Base-by-base conservation (phyloP, 2,888 invertebrate species). In the Heteromyza rotundicornis region DNA sequence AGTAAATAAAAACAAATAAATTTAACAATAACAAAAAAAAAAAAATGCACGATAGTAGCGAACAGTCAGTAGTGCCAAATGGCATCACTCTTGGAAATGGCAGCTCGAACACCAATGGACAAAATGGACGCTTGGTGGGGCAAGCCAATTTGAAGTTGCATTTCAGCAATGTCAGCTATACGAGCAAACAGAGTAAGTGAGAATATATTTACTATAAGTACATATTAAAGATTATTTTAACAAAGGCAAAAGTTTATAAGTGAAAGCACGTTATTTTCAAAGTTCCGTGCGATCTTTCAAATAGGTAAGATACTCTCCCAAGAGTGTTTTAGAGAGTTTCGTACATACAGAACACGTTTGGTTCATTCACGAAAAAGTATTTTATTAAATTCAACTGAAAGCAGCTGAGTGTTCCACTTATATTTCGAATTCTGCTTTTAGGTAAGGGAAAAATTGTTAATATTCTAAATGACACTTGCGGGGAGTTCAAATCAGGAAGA, bases 401-500 rank as follows among this genome's bases (percentile, higher is more conserved):
- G 20, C 22, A 24, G 27, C 44, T 10, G n/a, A n/a, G 20, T n/a
- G 7, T 47, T 58, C 1, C 51, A 65, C 63, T 20, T 44, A 65
- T 52, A 47, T 52, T 52, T n/a, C n/a, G n/a, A n/a, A n/a, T 5
- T 19, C 10, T 40, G 3, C 20, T 1, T 54, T 1, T n/a, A 54
- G 59, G 19, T 47, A 47, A 35, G 14, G 27, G 53, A 49, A 52
- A 59, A 20, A n/a, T 36, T 1, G 40, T 19, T 12, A 55, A 54
- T 7, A 88, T 90, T 56, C 80, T 90, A 10, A 82, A 84, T 24
- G 84, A 85, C 19, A 85, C 87, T 0, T 86, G 85, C 5, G 90
- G 90, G 0, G 84, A 85, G 20, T 86, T 90, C 58, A 81, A 85
- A 16, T 86, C 89, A 0, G 88, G 88, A 0, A 85, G 87, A 2